Evolutionary conservation across 1,140 invertebrate genomes (phyloP).

Genomic region (Panagrolaimus sp.): DNA sequence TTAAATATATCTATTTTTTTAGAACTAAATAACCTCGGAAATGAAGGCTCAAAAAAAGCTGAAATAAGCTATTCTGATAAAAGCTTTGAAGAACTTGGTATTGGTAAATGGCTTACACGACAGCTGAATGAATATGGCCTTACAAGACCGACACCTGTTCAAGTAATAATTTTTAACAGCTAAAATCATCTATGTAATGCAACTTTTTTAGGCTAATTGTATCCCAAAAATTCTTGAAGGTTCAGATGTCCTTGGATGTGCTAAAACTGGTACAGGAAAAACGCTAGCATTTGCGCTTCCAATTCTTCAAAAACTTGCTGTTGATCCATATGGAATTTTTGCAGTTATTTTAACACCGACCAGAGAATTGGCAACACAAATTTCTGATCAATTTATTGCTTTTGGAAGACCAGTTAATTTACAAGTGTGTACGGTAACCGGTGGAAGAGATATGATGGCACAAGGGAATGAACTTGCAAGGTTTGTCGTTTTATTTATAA

Average conservation of each 20-base stretch:
- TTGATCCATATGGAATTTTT: constrained; percentile 53
- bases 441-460: constrained; percentile 29
- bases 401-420: constrained; percentile 48
- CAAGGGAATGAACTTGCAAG: constrained; percentile 24
- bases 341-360: constrained; percentile 54
- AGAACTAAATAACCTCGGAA: neutral
- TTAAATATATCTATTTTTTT: neutral
- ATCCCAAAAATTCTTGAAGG: constrained; percentile 37
- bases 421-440: constrained; percentile 34
- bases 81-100: constrained; percentile 22
- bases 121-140: constrained; percentile 35
- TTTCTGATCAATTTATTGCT: constrained; percentile 54
- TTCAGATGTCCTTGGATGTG: constrained; percentile 41
- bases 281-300: constrained; percentile 56
- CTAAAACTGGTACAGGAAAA: constrained; percentile 50
- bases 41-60: neutral
- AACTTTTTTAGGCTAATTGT: constrained; percentile 17
- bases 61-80: neutral
- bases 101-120: constrained; percentile 33
- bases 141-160: constrained; percentile 28
- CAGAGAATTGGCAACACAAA: constrained; percentile 55
- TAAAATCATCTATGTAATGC: neutral
- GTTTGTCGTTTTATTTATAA: neutral
- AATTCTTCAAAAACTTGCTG: constrained; percentile 47
- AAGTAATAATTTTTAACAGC: constrained; percentile 10